phyloP scores from a whole-genome alignment of 2,113 vertebrate species.

The Ctenodactylus gundi region DNA sequence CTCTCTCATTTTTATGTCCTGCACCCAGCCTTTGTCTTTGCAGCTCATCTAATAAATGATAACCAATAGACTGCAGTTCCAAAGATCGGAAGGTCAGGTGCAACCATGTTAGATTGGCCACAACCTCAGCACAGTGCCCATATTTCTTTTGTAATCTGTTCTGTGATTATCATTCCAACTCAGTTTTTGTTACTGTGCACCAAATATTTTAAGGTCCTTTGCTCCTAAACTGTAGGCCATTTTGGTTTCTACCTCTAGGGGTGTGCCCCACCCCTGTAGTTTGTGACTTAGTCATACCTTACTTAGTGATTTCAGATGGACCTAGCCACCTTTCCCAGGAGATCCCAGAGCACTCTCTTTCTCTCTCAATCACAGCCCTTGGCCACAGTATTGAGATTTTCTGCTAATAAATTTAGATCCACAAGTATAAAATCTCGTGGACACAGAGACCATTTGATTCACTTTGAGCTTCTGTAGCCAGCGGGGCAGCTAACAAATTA shows the following conservation, averaged over 20 bases:
- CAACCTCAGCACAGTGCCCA: neutral
- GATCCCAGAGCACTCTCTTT: neutral
- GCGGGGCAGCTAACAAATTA: neutral
- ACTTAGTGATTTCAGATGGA: neutral
- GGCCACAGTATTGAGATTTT: neutral
- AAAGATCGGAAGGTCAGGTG: neutral
- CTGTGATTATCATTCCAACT: neutral
- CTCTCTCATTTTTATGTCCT: neutral
- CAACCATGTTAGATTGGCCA: neutral
- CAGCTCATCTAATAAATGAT: neutral
- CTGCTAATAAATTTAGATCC: neutral
- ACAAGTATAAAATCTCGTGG: neutral
- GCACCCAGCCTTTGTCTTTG: neutral
- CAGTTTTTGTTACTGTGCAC: neutral
- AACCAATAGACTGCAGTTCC: neutral
- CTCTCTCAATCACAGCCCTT: neutral
- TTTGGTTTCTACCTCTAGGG: neutral
- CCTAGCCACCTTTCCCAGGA: neutral
- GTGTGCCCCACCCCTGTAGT: neutral
- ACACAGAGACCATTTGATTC: neutral
- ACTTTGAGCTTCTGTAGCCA: neutral
- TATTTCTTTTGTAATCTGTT: neutral
- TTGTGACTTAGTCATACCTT: neutral
- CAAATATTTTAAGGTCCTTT: neutral
- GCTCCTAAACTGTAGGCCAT: neutral